Percentiles rank a stretch among this genome's conserved stretches.
Conservation (phyloP, 2,113 vertebrate species). For the Aix galericulata region DNA sequence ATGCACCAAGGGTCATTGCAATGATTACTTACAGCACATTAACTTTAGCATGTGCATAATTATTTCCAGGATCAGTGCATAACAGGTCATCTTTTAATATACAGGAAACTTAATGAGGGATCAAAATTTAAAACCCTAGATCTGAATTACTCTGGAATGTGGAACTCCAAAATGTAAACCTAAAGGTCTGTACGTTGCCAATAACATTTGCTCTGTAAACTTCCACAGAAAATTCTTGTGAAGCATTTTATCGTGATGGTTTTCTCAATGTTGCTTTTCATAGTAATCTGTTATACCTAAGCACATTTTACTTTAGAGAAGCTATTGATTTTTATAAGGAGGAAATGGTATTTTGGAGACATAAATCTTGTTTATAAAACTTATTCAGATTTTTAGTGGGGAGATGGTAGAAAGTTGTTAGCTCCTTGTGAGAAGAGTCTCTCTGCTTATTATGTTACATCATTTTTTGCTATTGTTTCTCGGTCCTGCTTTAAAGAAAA, state of each 20-base stretch:
- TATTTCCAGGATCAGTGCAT: neutral
- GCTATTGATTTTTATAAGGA: neutral
- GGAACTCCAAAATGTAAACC: neutral
- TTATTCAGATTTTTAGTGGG: neutral
- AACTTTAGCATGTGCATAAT: neutral
- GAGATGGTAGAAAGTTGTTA: neutral
- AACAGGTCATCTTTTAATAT: neutral
- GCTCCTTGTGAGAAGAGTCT: neutral
- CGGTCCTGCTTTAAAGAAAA: neutral
- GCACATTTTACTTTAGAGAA: neutral
- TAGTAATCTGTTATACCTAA: neutral
- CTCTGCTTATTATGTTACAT: neutral
- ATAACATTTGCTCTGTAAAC: neutral
- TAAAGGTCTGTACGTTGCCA: neutral
- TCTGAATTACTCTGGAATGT: neutral
- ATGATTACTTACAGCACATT: neutral
- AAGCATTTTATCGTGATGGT: neutral
- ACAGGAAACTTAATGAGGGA: neutral
- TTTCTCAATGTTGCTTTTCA: neutral
- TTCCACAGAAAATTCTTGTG: neutral
- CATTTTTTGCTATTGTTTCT: neutral
- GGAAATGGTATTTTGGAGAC: neutral
- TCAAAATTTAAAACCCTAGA: neutral
- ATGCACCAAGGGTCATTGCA: neutral
- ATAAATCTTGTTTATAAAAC: neutral